Conservation (phyloP, 1,140 invertebrate genomes). For the Argopecten irradians region DNA sequence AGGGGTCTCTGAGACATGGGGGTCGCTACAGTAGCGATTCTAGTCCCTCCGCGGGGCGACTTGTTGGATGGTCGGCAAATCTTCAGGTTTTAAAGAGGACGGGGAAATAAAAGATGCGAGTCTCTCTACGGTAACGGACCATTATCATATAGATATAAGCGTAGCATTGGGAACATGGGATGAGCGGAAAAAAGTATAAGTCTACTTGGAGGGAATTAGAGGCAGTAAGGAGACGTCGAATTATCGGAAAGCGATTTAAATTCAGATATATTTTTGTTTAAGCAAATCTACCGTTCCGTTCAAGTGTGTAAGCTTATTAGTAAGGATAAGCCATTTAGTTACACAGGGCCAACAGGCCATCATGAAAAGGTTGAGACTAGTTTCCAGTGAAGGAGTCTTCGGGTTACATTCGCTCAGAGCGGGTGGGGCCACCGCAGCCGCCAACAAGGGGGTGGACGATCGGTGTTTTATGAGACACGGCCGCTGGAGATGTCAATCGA, state of each 20-base stretch:
- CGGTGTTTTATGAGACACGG: constrained; percentile 22
- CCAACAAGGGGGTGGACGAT: constrained; percentile 5
- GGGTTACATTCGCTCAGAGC: constrained; percentile 46
- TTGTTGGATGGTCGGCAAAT: neutral
- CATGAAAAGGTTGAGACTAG: constrained; percentile 23
- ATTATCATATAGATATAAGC: neutral
- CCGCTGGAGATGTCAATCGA: neutral
- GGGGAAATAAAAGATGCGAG: neutral
- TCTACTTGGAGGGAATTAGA: neutral
- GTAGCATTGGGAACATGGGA: neutral
- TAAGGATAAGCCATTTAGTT: constrained; percentile 50
- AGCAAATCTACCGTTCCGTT: constrained; percentile 39
- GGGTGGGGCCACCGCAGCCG: constrained; percentile 47
- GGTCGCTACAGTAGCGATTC: neutral
- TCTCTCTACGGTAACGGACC: neutral
- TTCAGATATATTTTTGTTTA: constrained; percentile 50
- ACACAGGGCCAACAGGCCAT: constrained; percentile 40
- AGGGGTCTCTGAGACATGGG: neutral
- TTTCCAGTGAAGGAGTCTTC: constrained; percentile 14
- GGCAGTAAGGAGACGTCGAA: constrained; percentile 15
- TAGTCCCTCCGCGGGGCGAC: neutral
- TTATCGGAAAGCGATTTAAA: neutral
- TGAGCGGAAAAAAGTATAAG: neutral
- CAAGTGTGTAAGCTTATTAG: constrained; percentile 29
- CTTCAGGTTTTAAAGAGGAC: neutral